A percentile compares a stretch with the other conserved stretches of the same genome.
phyloP scores from a whole-genome alignment of 1,140 invertebrate species.

The Dendrolimus kikuchii region DNA sequence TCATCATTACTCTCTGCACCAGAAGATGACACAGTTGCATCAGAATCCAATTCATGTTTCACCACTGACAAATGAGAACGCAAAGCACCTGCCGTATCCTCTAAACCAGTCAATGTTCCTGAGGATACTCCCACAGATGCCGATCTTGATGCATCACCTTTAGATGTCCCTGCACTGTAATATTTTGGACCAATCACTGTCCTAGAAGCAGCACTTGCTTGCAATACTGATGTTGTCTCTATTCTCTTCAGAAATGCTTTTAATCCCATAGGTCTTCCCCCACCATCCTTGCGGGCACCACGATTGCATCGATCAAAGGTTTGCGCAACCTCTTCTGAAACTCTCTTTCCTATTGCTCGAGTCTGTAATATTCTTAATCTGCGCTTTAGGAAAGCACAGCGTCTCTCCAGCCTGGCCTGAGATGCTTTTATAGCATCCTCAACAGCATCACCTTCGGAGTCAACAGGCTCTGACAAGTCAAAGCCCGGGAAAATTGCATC shows the following conservation, averaged over 20 bases:
- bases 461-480: constrained; percentile 72
- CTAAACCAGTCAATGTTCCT: constrained; percentile 71
- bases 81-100: constrained; percentile 79
- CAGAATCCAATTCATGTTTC: constrained; percentile 87
- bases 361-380: constrained; percentile 84
- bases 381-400: constrained; percentile 80
- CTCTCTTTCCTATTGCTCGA: constrained; percentile 80
- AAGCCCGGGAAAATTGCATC: constrained; percentile 76
- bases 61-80: constrained; percentile 80
- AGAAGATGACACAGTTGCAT: constrained; percentile 94
- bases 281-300: constrained; percentile 46
- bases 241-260: constrained; percentile 56
- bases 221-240: constrained; percentile 52
- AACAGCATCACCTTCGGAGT: constrained; percentile 58
- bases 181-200: constrained; percentile 55
- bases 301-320: constrained; percentile 78
- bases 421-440: constrained; percentile 65
- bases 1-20: constrained; percentile 96
- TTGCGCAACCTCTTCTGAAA: constrained; percentile 81
- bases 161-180: constrained; percentile 78
- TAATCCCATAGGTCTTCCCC: constrained; percentile 42
- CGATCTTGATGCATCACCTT: constrained; percentile 55
- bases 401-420: constrained; percentile 78
- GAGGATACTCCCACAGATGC: constrained; percentile 57
- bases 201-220: constrained; percentile 52